Percentiles rank a stretch among this genome's conserved stretches.
Evolutionary conservation across 2,113 vertebrate species (phyloP).

Genomic region (Eidolon helvum): DNA sequence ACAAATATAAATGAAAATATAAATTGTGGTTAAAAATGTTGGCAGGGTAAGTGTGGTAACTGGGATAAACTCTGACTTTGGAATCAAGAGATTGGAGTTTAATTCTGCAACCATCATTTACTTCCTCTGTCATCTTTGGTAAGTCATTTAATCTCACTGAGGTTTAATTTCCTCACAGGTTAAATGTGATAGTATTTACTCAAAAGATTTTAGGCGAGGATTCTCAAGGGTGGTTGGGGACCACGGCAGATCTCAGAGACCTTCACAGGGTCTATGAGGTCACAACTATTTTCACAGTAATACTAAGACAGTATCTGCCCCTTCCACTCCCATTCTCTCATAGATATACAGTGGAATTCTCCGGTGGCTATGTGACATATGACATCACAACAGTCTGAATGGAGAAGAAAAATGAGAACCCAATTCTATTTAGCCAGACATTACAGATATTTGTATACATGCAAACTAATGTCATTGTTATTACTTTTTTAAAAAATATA

Average conservation of each 20-base stretch:
- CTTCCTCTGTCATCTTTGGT: background rate
- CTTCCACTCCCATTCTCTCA: background rate
- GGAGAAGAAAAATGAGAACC: background rate
- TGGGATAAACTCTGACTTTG: background rate
- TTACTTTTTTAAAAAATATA: background rate
- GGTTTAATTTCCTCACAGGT: background rate
- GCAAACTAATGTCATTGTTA: background rate
- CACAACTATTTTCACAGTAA: background rate
- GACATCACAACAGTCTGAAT: background rate
- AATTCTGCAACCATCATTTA: background rate
- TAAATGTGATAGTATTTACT: background rate
- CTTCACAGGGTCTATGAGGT: background rate
- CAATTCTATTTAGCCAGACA: background rate
- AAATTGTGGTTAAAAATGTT: background rate
- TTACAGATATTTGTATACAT: background rate
- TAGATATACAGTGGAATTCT: background rate
- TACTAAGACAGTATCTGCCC: background rate
- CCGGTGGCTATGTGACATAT: background rate
- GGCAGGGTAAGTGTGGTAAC: background rate
- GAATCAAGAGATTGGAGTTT: background rate
- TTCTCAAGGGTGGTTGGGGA: background rate
- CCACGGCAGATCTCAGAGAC: background rate
- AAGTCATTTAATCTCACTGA: background rate
- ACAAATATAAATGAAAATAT: background rate
- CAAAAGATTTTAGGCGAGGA: background rate